Base-by-base conservation (phyloP, 2,888 invertebrate species). In the Lysandra coridon region DNA sequence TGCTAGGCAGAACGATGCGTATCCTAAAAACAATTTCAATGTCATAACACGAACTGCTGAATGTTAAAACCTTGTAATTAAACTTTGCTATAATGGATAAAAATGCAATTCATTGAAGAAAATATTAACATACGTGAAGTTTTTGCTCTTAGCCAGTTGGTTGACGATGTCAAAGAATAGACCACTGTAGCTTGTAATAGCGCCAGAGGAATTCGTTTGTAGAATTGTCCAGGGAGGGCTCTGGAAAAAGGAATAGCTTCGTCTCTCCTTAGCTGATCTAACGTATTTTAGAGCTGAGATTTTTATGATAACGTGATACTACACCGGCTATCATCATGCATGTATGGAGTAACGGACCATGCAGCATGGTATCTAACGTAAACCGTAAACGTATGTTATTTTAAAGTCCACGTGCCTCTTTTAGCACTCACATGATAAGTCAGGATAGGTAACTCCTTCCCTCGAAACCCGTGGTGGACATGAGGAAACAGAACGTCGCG, bases 141-240 rank as follows among this genome's bases (percentile, higher is more conserved):
- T 98, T 79, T 98, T 95, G 84, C 95, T 97, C 74, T 93, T 95
- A 0, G 97, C 96, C 44, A 98, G 90, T 85, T 98, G 97, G 80
- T 96, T 95, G 0, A 98, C 88, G 74, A 98, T 96, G 85, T 98
- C 97, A 85, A 98, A 97, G 37, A 97, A 95, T 73, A 98, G 93
- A 1, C 98, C 98, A 1, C 95, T 93, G 85, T 96, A 96, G 79
- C 95, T 93, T 0, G 95, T 88, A 0, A 96, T 90, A 0, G 94
- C 88, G 0, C 96, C 96, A 2, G 95, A 94, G 78, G 95, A 95
- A 83, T 96, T 96, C 0, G 91, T 89, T 78, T 94, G 94, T 1
- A 98, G 87, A 60, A 97, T 96, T 86, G 98, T 97, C 98, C 98
- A 98, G 0, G 98, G 98, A 0, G 98, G 98, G 91, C 97, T 97